These are phyloP conservation scores for Pristionchus japonicus DNA, from an alignment of 2,888 invertebrate genomes.

Conservation along the genomic window DNA sequence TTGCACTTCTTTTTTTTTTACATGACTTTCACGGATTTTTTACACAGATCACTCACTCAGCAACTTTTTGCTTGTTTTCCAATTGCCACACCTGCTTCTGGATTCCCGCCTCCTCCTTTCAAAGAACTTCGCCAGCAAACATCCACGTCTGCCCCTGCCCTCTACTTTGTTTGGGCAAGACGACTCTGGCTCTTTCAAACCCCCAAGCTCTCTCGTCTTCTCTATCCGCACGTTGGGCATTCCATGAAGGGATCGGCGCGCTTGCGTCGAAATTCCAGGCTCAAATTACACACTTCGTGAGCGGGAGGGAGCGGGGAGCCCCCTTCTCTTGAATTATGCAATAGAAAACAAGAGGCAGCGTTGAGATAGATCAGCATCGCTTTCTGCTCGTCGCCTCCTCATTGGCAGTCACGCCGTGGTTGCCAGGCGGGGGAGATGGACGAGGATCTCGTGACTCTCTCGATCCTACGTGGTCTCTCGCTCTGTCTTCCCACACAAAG, in stretches of 20 bases:
- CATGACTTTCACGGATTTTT: neutral
- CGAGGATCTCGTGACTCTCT: too few species aligned
- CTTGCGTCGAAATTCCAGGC: neutral
- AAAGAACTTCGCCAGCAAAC: neutral
- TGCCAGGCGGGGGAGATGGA: neutral
- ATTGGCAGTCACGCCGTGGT: neutral
- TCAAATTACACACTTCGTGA: constrained; percentile 11
- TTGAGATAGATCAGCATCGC: neutral
- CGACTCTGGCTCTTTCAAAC: neutral
- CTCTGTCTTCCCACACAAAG: too few species aligned
- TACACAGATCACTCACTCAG: neutral
- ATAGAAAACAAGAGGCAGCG: neutral
- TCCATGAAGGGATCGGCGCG: neutral
- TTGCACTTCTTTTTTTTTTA: neutral
- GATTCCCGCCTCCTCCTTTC: neutral
- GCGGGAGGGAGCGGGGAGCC: neutral
- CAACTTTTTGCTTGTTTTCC: neutral
- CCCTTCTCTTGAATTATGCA: neutral
- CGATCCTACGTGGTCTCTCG: too few species aligned
- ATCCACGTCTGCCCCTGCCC: neutral
- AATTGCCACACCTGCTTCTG: neutral
- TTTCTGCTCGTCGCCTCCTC: neutral
- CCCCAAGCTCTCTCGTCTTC: neutral
- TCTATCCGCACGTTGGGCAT: neutral
- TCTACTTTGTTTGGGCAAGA: constrained; percentile 18